Evolutionary conservation across 1,140 invertebrate genomes (phyloP), one percentile per base, ranked within the genome.

Genomic region (Cephus cinctus): DNA sequence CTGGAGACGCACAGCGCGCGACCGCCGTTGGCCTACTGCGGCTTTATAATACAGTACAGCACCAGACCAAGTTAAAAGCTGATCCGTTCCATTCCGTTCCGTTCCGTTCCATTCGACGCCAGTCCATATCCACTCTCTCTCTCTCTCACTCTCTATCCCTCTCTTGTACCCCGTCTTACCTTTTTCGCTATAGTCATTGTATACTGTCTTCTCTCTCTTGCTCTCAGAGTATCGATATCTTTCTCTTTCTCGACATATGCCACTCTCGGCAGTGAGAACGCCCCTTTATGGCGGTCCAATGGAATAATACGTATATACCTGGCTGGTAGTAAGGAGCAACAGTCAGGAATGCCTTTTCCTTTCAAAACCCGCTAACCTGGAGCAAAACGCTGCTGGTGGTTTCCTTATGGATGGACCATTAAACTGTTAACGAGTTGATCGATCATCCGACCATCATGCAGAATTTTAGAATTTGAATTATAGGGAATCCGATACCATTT

Each of bases 21-120:
- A 71, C 59, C 56, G 71, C 65, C 61, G 69, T 65, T 75, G 70
- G 71, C 71, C 71, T 74, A 75, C 73, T 75, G 71, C 25, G 25
- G 25, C 25, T n/a, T 6, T 27, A n/a, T 6, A 27, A 27, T 27
- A 8, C 25, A n/a, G 25, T 27, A 27, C 25, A n/a, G 25, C 25
- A 27, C 25, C 6, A 27, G 25, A 6, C n/a, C n/a, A n/a, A n/a
- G n/a, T n/a, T n/a, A n/a, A 38, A 38, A 38, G 11, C 21, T 9
- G 35, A 34, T 22, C n/a, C 43, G 22, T 45, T 51, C 34, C 43
- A 45, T 51, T 51, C 38, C 43, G 31, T 43, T 39, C 48, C 40
- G 44, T 31, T 22, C 20, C 34, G 36, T 38, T 8, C 20, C 16
- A 12, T 3, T 52, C 42, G 40, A 19, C 21, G 47, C 30, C 18